Evolutionary conservation across 2,888 invertebrate species (phyloP), one percentile per base, ranked within the genome.

Genomic region (Hydroisotoma schaefferi): DNA sequence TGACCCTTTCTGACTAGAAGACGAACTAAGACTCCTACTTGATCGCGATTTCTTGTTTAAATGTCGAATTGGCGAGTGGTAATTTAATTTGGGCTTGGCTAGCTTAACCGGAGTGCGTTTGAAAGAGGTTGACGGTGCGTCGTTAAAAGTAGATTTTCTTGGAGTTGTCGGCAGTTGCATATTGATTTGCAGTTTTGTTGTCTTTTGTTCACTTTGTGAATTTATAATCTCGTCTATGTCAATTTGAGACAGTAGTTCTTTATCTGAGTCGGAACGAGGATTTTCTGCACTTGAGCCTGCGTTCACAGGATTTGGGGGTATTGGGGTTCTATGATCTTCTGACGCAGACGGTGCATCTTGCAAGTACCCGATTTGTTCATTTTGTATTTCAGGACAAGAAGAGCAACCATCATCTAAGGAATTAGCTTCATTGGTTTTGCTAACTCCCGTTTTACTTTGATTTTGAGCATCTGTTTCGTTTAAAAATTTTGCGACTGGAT

Each of bases 61-160:
- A 20, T 65, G 63, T 1, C 63, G 33, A n/a, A 69, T 47, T 18
- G 68, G 67, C 20, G 68, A 68, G 55, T 65, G 69, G 4, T 63
- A 47, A 33, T 54, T 64, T 1, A 67, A 22, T 26, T 48, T 52
- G 0, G 59, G 52, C 56, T 65, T 67, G 5, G 68, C 59, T 2
- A 60, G 60, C 49, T 64, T 66, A 4, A 44, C 58, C 1, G 68
- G 63, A n/a, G 63, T 43, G 38, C 15, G n/a, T 1, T 23, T 28
- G 49, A 37, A 8, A 37, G n/a, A 2, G 2, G 38, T 15, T 12
- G 49, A n/a, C 27, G 26, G 22, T 40, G 18, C 28, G 26, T 18
- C 26, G 23, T 20, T 40, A n/a, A 22, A 15, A 20, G 25, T 26
- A n/a, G 25, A 28, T 28, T 28, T 49, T 28, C 18, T 15, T 10